Base-by-base conservation (phyloP, 2,113 vertebrate genomes). In the Rhipidura dahli region DNA sequence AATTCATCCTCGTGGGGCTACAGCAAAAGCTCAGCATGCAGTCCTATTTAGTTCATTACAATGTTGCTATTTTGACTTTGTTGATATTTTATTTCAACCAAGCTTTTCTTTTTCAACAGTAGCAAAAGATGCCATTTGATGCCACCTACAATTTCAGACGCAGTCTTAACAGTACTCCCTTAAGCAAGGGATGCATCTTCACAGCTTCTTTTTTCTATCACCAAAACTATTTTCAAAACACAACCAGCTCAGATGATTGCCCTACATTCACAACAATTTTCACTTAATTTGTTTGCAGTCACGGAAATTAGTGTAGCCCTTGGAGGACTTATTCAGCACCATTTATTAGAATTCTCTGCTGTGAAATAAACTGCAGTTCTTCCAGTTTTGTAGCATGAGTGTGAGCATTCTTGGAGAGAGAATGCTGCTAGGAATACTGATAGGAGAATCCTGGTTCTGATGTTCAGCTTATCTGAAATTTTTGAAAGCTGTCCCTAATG, bases 361-460 rank as follows among this genome's bases (percentile, higher is more conserved):
- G 2, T n/a, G 40, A 44, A 87, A 94, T 90, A 93, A 91, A 76
- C 71, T 76, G 33, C n/a, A 84, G 45, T 77, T 47, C 33, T 83
- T 84, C 80, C 57, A 83, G 61, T 83, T 95, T 50, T 44, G 37
- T 57, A 82, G 33, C 40, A 63, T 42, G 27, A 75, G 4, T 22
- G 10, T 68, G 54, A 93, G 17, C 0, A 1, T 61, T 93, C 84
- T 70, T 84, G 54, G 22, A 92, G n/a, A 47, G 68, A 33, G 56
- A 72, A 57, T 72, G 47, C 56, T 72, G 64, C 21, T 84, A 77
- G 13, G 95, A 97, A 94, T 97, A 82, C 54, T 87, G 95, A 95
- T 83, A 71, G 28, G 33, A 69, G n/a, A 89, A 84, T 92, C 35
- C n/a, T 79, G 31, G 49, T 92, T 92, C 54, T 89, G 70, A 80